A percentile compares a stretch with the other conserved stretches of the same genome.
Conservation (phyloP, 1,140 invertebrate genomes). For the Mactra quadrangularis region DNA sequence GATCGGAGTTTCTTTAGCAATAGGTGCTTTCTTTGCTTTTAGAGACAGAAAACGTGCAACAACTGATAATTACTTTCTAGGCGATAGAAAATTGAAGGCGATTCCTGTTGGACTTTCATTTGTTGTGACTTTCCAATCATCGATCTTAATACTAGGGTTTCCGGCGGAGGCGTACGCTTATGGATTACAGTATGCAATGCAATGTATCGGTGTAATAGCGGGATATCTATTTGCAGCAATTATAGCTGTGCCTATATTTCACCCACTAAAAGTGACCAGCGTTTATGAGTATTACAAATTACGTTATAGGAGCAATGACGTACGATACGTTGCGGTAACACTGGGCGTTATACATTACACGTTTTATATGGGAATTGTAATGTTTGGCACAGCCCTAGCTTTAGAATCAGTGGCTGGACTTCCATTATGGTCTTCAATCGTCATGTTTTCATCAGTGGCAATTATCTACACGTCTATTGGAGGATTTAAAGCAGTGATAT, state of each 20-base stretch:
- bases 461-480: slow-evolving; percentile 59
- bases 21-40: slow-evolving; percentile 91
- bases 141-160: slow-evolving; percentile 63
- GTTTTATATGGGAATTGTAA: slow-evolving; percentile 49
- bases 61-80: slow-evolving; percentile 90
- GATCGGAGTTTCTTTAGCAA: slow-evolving; percentile 84
- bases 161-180: slow-evolving; percentile 63
- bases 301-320: slow-evolving; percentile 38
- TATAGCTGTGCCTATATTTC: slow-evolving; percentile 60
- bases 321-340: slow-evolving; percentile 21
- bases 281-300: slow-evolving; percentile 55
- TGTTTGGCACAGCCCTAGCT: slow-evolving; percentile 49
- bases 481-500: slow-evolving; percentile 46
- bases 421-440: slow-evolving; percentile 49
- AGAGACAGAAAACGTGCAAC: slow-evolving; percentile 93
- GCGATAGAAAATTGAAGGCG: slow-evolving; percentile 83
- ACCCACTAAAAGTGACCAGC: slow-evolving; percentile 60
- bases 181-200: slow-evolving; percentile 41
- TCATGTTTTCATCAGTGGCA: slow-evolving; percentile 31
- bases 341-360: slow-evolving; percentile 36
- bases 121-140: slow-evolving; percentile 64
- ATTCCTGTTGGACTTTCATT: slow-evolving; percentile 61
- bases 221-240: slow-evolving; percentile 36
- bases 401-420: slow-evolving; percentile 36
- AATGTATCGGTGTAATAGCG: slow-evolving; percentile 41